phyloP scores from a whole-genome alignment of 2,113 vertebrate genomes.

The Muscicapa adusta region DNA sequence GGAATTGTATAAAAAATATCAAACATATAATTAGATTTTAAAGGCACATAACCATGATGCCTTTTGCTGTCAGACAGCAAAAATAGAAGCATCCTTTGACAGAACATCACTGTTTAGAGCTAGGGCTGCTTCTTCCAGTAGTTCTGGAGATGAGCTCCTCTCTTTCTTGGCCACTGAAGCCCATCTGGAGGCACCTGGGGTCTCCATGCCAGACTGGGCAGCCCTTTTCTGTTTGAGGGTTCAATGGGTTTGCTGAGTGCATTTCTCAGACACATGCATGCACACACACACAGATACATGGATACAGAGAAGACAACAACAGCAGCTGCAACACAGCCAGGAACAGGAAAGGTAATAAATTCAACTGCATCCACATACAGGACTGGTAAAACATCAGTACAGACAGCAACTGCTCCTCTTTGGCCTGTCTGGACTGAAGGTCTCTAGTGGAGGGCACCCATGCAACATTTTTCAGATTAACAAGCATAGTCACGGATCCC shows the following conservation, averaged over 20 bases:
- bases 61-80: background rate
- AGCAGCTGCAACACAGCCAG: background rate
- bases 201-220: background rate
- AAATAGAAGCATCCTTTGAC: background rate
- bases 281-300: background rate
- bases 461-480: rapidly evolving
- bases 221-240: background rate
- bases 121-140: background rate
- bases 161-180: background rate
- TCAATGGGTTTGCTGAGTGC: background rate
- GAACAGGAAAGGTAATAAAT: background rate
- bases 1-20: background rate
- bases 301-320: background rate
- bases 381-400: background rate
- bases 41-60: background rate
- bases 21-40: background rate
- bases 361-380: background rate
- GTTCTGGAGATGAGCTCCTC: background rate
- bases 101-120: background rate
- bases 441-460: background rate
- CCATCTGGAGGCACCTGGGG: background rate
- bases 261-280: background rate
- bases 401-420: background rate
- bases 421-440: rapidly evolving
- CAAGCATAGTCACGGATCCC: background rate